A percentile compares a stretch with the other conserved stretches of the same genome.
Evolutionary conservation across 2,797 vertebrate species (phyloP).

Genomic region (Erithacus rubecula): DNA sequence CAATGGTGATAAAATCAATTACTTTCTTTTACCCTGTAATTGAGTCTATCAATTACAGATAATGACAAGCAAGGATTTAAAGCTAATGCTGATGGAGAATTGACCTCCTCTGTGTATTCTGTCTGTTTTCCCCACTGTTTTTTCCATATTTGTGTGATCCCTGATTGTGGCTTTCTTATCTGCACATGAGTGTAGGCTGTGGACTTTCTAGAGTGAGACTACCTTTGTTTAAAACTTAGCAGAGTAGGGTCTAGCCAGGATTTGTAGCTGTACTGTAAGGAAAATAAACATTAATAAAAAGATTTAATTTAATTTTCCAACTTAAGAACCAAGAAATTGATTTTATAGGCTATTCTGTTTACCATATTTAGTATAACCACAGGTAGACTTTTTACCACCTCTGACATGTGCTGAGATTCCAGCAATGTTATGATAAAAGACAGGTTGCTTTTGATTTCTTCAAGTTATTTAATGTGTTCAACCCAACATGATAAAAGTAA

Average conservation of each 20-base stretch:
- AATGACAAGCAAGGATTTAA: background rate
- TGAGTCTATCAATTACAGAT: background rate
- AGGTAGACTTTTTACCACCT: background rate
- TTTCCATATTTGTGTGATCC: background rate
- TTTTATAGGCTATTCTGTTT: background rate
- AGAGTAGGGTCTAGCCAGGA: background rate
- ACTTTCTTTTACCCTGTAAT: background rate
- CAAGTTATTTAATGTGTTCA: background rate
- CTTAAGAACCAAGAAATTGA: background rate
- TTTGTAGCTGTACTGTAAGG: background rate
- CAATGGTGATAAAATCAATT: background rate
- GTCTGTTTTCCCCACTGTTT: background rate
- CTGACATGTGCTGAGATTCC: background rate
- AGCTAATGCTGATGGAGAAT: background rate
- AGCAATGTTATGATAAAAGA: background rate
- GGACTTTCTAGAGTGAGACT: background rate
- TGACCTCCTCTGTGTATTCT: background rate
- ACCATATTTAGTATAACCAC: background rate
- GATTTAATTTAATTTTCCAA: background rate
- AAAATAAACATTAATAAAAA: background rate
- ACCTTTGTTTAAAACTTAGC: background rate
- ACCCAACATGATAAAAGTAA: background rate
- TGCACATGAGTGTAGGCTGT: fast-evolving
- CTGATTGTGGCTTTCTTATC: background rate
- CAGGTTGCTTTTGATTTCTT: background rate